Evolutionary conservation across 2,113 vertebrate species (phyloP), one percentile per base, ranked within the genome.

Genomic region (Echinops telfairi): DNA sequence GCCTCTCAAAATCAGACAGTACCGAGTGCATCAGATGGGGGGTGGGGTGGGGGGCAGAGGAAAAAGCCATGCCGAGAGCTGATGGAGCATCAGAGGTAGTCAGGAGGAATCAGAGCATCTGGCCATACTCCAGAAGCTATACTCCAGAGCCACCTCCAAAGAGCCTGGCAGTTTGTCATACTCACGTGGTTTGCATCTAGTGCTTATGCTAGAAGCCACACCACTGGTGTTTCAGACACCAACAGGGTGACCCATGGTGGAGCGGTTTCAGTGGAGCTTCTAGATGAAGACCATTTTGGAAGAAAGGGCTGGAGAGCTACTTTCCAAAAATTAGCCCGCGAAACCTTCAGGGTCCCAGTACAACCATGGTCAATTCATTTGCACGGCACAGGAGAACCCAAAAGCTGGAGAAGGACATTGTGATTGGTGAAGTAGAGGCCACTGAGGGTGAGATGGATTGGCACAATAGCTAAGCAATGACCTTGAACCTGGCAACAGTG

Each of bases 41-140:
- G n/a, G n/a, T 38, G 81, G 15, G 57, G 7, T n/a, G n/a, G 47
- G 81, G 15, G 57, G 7, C 40, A 75, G 47, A 53, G 47, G 47
- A 14, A 53, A 53, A 11, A 2, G 47, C 47, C 47, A 86, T 36
- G 33, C 77, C 75, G 73, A 89, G 58, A 76, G 16, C 10, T 17
- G 40, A 53, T 22, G 43, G 31, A 22, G 17, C 27, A 36, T 36
- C 53, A 87, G 40, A 53, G 47, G 10, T 9, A 60, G 27, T 36
- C 78, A 75, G 15, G n/a, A 89, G 38, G 43, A 27, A 75, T 47
- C 78, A 78, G 70, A 36, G 89, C 12, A 64, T 68, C 64, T 83
- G 60, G 86, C 6, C 58, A 80, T 82, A 57, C n/a, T n/a, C n/a
- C 76, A 86, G 77, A 91, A 91, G n/a, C 77, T 33, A 7, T 20